Evolutionary conservation across 2,113 vertebrate genomes (phyloP).

Genomic region (Sebastes fasciatus): DNA sequence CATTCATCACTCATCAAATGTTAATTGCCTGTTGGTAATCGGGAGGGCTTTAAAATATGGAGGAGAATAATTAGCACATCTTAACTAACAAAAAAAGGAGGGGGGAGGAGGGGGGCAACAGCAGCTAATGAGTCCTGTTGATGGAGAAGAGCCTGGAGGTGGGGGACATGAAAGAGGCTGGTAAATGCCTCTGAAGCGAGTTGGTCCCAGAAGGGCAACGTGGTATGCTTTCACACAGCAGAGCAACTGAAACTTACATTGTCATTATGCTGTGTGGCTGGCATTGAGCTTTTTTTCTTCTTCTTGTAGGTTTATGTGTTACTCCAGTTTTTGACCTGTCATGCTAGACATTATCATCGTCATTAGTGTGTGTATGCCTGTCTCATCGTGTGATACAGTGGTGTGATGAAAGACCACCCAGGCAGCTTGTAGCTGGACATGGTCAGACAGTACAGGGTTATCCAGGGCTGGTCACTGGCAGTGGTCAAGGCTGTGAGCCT

Average conservation of each 20-base stretch:
- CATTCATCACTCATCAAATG: slow-evolving; percentile 75
- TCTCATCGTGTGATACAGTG: slow-evolving; percentile 47
- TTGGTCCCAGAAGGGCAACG: slow-evolving; percentile 61
- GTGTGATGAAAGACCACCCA: slow-evolving; percentile 81
- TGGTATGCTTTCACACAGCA: slow-evolving; percentile 52
- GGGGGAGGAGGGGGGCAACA: slow-evolving; percentile 62
- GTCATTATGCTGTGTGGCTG: slow-evolving; percentile 32
- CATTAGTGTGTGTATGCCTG: slow-evolving; percentile 28
- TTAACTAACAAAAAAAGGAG: slow-evolving; percentile 81
- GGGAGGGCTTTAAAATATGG: slow-evolving; percentile 77
- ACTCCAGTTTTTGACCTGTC: slow-evolving; percentile 23
- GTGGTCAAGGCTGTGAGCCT: slow-evolving; percentile 80
- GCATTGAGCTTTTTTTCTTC: slow-evolving; percentile 24
- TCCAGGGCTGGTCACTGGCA: slow-evolving; percentile 65
- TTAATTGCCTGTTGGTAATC: slow-evolving; percentile 81
- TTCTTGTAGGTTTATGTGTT: not conserved
- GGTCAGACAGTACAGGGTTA: slow-evolving; percentile 56
- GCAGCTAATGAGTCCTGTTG: slow-evolving; percentile 79
- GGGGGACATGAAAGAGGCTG: slow-evolving; percentile 78
- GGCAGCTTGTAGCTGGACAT: slow-evolving; percentile 53
- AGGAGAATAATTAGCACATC: slow-evolving; percentile 85
- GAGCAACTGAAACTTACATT: slow-evolving; percentile 27
- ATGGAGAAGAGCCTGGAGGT: slow-evolving; percentile 75
- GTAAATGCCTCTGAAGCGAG: slow-evolving; percentile 80
- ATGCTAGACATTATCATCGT: slow-evolving; percentile 4